Base-by-base conservation (phyloP, 2,113 vertebrate species). In the Colistium nudipinnis region DNA sequence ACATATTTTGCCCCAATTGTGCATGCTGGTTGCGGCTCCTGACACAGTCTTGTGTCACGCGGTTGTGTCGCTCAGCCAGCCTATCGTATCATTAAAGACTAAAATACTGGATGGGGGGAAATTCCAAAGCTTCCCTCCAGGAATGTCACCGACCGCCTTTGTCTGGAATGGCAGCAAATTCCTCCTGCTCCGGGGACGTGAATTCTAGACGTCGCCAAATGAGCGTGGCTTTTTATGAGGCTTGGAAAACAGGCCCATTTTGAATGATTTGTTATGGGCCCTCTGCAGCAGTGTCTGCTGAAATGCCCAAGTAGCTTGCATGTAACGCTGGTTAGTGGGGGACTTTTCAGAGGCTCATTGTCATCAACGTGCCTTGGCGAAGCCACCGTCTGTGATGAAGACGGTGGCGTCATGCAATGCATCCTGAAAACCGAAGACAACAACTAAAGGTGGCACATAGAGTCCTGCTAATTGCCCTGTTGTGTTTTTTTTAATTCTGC, bases 71-170 rank as follows among this genome's bases (percentile, higher is more conserved):
- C 69, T 54, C 63, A 77, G 62, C 61, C 54, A n/a, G 38, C 38
- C 56, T 30, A 82, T 74, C 85, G 22, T 91, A 62, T 89, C 53
- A 87, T 88, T 88, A 91, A 24, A 70, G 68, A 52, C 74, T 67
- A 54, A 83, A 87, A 84, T 81, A 82, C 72, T 61, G 25, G 28
- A 57, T 51, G 56, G 74, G 87, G 70, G 55, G n/a, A n/a, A 80
- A 84, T 90, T 88, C 81, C 78, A 77, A 39, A 62, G 69, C 81
- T 74, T 76, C 68, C 76, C 66, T 13, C 60, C 47, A 55, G 70
- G 81, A 89, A 87, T 86, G 84, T 72, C 3, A 25, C 75, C 78
- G 33, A n/a, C 47, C n/a, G 12, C 76, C 77, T 75, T 78, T 68
- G 73, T 70, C 78, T 85, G 83, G 81, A 87, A 88, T 84, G n/a